Conservation (phyloP, 2,888 invertebrate genomes). For the Chelonus formosanus region DNA sequence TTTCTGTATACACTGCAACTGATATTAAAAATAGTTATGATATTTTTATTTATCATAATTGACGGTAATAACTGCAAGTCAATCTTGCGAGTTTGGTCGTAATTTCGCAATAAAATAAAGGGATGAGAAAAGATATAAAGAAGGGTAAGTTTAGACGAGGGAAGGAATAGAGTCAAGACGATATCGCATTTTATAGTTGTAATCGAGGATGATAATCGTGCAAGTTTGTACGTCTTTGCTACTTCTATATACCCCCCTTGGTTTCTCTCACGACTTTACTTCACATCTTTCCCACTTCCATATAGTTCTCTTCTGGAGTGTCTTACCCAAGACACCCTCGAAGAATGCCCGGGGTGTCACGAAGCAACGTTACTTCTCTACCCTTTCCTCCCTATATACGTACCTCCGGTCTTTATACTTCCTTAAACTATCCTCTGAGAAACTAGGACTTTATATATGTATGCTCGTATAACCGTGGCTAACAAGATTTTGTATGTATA, state of each 20-base stretch:
- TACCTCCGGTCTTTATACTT: slow-evolving; percentile 36
- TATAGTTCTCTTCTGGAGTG: slow-evolving; percentile 40
- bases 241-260: slow-evolving; percentile 28
- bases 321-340: slow-evolving; percentile 51
- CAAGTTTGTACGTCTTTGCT: slow-evolving; percentile 61
- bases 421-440: slow-evolving; percentile 33
- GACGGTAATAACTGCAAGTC: slow-evolving; percentile 27
- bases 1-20: no score
- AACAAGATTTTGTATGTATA: slow-evolving; percentile 66
- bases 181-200: slow-evolving; percentile 65
- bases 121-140: neutral
- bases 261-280: slow-evolving; percentile 25
- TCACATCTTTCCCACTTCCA: slow-evolving; percentile 35
- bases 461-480: slow-evolving; percentile 62
- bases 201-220: slow-evolving; percentile 64
- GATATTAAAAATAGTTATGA: neutral
- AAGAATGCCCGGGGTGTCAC: slow-evolving; percentile 61
- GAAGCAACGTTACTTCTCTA: slow-evolving; percentile 38
- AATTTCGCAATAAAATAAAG: slow-evolving; percentile 16
- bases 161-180: slow-evolving; percentile 45
- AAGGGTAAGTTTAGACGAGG: slow-evolving; percentile 15
- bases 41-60: neutral
- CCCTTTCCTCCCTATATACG: slow-evolving; percentile 35
- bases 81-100: slow-evolving; percentile 27
- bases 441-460: slow-evolving; percentile 30